These are phyloP conservation scores for Ammodytes dubius DNA, from an alignment of 2,113 vertebrate genomes.

Conservation along the genomic window DNA sequence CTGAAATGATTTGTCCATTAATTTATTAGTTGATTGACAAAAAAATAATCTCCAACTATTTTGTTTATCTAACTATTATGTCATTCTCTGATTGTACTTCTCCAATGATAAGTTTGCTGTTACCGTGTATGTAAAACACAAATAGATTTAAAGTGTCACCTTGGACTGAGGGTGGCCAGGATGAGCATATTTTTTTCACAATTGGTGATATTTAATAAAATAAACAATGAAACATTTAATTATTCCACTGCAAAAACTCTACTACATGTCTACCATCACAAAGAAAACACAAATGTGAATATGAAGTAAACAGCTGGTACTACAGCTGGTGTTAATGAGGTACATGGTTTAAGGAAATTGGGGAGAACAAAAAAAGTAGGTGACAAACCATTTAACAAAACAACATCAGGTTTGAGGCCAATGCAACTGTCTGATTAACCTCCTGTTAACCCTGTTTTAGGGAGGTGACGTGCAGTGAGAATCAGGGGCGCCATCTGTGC, in stretches of 20 bases:
- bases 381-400: constrained; percentile 30
- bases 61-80: not conserved
- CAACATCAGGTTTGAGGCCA: constrained; percentile 44
- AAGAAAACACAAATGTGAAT: not conserved
- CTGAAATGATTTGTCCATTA: not conserved
- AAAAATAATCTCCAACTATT: not conserved
- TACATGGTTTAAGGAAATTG: not conserved
- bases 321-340: not conserved
- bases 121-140: not conserved
- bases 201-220: not conserved
- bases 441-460: constrained; percentile 43
- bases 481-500: constrained; percentile 72
- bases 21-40: not conserved
- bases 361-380: constrained; percentile 1
- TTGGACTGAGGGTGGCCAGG: not conserved
- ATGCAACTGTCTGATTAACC: constrained; percentile 15
- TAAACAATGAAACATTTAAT: not conserved
- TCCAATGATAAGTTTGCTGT: not conserved
- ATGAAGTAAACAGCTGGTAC: not conserved
- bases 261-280: not conserved
- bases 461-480: constrained; percentile 36
- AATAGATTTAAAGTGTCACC: not conserved
- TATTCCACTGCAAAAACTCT: not conserved
- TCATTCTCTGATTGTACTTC: not conserved
- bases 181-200: too few species aligned